These are phyloP conservation scores for Drosophila kuntzei DNA, from an alignment of 2,888 invertebrate species.

Conservation along the genomic window DNA sequence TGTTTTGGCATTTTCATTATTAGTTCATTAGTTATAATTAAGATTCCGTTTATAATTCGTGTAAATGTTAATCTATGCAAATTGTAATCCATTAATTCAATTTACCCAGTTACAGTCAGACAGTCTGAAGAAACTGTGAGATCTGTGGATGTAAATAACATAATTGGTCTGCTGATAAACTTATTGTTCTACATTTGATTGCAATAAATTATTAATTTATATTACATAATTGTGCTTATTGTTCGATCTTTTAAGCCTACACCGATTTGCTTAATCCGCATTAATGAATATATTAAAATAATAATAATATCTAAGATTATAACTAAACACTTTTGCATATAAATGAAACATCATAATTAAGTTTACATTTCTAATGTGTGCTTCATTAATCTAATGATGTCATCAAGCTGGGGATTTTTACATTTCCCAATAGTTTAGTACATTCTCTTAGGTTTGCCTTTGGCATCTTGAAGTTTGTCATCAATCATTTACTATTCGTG, in stretches of 20 bases:
- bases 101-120: constrained; percentile 29
- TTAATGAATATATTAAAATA: background rate
- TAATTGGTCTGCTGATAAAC: constrained; percentile 2
- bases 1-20: constrained; percentile 28
- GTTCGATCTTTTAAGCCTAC: background rate
- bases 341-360: background rate
- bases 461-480: background rate
- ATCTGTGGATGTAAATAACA: background rate
- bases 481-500: constrained; percentile 16
- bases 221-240: constrained; percentile 2
- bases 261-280: background rate
- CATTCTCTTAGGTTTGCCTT: background rate
- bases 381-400: constrained; percentile 22
- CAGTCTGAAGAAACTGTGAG: background rate
- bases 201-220: constrained; percentile 7
- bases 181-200: constrained; percentile 25
- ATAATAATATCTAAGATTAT: background rate
- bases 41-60: constrained; percentile 33
- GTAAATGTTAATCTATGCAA: constrained; percentile 40
- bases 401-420: constrained; percentile 17
- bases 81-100: constrained; percentile 41
- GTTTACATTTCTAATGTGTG: constrained; percentile 10
- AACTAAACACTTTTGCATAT: background rate
- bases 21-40: constrained; percentile 51
- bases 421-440: background rate